Conservation (phyloP, 2,113 vertebrate species). For the Arenaria interpres region DNA sequence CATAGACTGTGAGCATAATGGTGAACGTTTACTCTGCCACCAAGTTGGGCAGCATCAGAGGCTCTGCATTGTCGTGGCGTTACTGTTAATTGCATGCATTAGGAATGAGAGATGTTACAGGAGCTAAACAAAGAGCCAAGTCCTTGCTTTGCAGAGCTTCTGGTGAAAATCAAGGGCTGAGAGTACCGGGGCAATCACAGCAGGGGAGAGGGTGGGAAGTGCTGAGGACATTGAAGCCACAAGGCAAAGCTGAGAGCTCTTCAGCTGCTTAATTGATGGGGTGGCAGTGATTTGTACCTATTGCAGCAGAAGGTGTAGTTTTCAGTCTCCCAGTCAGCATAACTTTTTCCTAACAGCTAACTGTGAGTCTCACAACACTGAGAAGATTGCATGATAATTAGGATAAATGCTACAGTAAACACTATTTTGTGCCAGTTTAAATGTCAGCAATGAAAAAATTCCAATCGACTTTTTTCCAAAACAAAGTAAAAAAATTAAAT, state of each 20-base stretch:
- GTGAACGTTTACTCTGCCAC: neutral
- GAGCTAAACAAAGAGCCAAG: neutral
- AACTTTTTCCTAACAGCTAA: neutral
- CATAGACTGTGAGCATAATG: neutral
- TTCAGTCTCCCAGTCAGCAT: neutral
- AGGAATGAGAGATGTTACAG: neutral
- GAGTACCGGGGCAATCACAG: neutral
- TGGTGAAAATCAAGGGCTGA: neutral
- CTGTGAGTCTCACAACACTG: neutral
- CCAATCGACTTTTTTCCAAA: neutral
- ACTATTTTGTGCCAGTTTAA: neutral
- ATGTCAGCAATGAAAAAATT: neutral
- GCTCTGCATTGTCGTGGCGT: neutral
- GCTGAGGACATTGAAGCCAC: neutral
- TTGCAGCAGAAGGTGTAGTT: neutral
- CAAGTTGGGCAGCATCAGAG: neutral
- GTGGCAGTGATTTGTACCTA: neutral
- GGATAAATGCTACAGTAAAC: neutral
- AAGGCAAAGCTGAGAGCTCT: neutral
- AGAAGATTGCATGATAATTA: neutral
- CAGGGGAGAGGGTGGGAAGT: neutral
- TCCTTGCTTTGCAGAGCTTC: neutral
- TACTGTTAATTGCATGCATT: neutral
- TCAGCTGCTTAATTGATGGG: neutral
- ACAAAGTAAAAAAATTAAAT: neutral